These are phyloP conservation scores for Panzeria rudis DNA, from an alignment of 2,888 invertebrate species.

Conservation along the genomic window DNA sequence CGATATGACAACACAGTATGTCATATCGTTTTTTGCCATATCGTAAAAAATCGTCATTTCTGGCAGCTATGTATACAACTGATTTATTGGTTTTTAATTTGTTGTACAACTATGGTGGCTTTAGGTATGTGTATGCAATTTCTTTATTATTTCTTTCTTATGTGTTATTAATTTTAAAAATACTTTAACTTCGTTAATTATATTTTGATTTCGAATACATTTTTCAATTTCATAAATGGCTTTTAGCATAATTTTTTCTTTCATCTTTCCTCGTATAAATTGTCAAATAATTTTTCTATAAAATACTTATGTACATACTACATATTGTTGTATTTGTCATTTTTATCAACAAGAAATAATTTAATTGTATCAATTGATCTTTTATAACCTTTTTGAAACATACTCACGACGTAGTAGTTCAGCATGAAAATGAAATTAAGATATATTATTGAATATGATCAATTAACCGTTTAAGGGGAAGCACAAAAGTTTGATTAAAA, in stretches of 20 bases:
- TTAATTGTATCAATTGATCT: constrained; percentile 82
- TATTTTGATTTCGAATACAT: neutral
- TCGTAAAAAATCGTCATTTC: too few relatives aligned
- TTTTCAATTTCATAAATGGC: neutral
- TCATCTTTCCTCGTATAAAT: neutral
- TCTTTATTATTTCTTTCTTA: too few relatives aligned
- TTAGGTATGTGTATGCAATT: too few relatives aligned
- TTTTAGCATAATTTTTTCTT: neutral
- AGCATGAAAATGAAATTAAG: constrained; percentile 54
- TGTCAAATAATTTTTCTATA: neutral
- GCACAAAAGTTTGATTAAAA: neutral
- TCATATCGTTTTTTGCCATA: too few relatives aligned
- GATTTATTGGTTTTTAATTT: too few relatives aligned
- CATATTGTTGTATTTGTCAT: constrained; percentile 7
- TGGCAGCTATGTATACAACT: too few relatives aligned
- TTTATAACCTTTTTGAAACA: constrained; percentile 73
- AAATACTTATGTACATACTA: neutral
- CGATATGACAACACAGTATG: too few relatives aligned
- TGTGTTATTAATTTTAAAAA: too few relatives aligned
- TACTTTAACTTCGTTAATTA: too few relatives aligned
- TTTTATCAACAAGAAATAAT: constrained; percentile 75
- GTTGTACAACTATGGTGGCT: too few relatives aligned
- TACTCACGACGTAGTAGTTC: constrained; percentile 36
- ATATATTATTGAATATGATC: constrained; percentile 57
- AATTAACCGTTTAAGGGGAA: constrained; percentile 62